Conservation (phyloP, 2,113 vertebrate species). For the Macroglossus sobrinus region DNA sequence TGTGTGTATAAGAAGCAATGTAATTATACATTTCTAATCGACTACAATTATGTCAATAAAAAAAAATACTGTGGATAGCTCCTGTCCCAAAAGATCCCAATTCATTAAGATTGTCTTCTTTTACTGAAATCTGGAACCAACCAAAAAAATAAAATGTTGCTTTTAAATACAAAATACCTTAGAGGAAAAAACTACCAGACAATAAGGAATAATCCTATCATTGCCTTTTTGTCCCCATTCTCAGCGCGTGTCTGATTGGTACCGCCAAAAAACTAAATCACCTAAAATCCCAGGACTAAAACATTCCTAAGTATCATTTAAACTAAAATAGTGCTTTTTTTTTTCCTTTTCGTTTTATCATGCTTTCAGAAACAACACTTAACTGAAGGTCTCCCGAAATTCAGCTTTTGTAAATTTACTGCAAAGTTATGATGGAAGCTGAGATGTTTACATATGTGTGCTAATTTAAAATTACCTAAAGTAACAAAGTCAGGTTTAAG, state of each 20-base stretch:
- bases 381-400: neutral
- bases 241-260: neutral
- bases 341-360: neutral
- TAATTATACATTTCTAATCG: slow-evolving; percentile 36
- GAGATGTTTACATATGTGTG: neutral
- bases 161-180: neutral
- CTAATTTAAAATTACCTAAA: neutral
- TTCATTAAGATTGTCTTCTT: neutral
- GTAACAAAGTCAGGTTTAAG: neutral
- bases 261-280: neutral
- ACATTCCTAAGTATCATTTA: neutral
- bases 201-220: neutral
- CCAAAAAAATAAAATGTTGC: neutral
- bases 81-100: neutral
- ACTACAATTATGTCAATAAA: slow-evolving; percentile 5
- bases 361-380: neutral
- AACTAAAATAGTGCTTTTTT: neutral
- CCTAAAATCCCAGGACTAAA: neutral
- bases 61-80: neutral
- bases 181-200: neutral
- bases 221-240: neutral
- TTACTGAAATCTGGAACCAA: neutral
- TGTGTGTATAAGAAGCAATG: neutral
- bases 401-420: neutral
- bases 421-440: neutral